A percentile compares a stretch with the other conserved stretches of the same genome.
Evolutionary conservation across 37 sponge, comb jelly and placozoan genomes (phyloP).

Genomic region (Ianthella basta): DNA sequence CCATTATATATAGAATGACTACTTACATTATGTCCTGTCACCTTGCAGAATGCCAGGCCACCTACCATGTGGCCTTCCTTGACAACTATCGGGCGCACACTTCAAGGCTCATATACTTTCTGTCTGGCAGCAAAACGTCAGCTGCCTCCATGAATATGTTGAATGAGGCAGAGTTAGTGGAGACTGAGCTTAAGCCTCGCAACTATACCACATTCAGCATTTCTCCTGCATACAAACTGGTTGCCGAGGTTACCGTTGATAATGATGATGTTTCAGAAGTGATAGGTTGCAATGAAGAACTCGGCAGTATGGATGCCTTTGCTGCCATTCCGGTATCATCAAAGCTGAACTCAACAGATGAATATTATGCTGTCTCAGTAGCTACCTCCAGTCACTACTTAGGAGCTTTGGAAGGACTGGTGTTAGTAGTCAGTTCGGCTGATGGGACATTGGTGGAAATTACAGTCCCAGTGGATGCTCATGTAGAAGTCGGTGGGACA

Average conservation of each 20-base stretch:
- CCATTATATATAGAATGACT: too few species aligned
- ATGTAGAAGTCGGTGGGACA: background rate
- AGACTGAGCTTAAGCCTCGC: background rate
- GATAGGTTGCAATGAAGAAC: constrained; percentile 14
- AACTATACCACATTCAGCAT: background rate
- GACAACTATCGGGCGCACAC: constrained; percentile 6
- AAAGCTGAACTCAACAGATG: background rate
- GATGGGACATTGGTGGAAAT: background rate
- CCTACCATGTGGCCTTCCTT: constrained; percentile 7
- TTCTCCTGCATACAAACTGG: background rate
- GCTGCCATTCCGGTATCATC: background rate
- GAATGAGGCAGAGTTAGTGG: background rate
- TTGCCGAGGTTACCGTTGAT: background rate
- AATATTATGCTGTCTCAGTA: background rate
- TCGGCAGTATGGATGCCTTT: constrained; percentile 24
- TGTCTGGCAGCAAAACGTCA: background rate
- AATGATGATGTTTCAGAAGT: background rate
- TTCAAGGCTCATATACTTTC: background rate
- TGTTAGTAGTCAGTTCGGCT: background rate
- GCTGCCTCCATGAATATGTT: background rate
- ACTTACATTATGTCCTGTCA: too few species aligned
- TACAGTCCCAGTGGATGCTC: background rate
- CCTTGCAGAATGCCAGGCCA: background rate
- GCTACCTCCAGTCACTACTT: background rate
- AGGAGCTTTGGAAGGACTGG: background rate